A percentile compares a stretch with the other conserved stretches of the same genome.
Conservation (phyloP, 2,888 invertebrate genomes). For the Chloromyia formosa region DNA sequence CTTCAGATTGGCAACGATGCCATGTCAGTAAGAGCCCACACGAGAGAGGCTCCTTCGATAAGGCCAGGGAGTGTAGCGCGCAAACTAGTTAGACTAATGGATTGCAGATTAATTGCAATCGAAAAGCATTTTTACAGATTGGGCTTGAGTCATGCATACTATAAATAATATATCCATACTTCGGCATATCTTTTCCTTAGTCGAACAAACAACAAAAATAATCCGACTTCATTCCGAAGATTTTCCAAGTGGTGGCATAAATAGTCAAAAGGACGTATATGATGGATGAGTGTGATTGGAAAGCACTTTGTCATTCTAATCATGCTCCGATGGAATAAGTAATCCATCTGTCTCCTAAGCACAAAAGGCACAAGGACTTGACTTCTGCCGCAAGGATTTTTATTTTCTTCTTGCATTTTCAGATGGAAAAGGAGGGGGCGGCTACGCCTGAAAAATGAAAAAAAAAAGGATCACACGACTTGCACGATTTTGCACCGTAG, state of each 20-base stretch:
- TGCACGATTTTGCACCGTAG: background rate
- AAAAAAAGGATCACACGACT: background rate
- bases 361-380: background rate
- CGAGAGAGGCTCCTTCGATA: no score
- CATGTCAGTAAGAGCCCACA: background rate
- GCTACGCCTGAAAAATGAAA: constrained; percentile 5
- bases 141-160: constrained; percentile 32
- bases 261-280: background rate
- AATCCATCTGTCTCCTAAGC: background rate
- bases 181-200: no score
- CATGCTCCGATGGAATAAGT: constrained; percentile 4
- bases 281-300: constrained; percentile 24
- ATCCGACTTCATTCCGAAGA: no score
- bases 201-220: no score
- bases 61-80: no score
- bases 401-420: no score
- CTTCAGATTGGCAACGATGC: background rate
- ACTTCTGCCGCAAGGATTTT: background rate
- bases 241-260: background rate
- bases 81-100: constrained; percentile 39
- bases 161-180: no score
- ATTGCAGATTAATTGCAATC: constrained; percentile 48
- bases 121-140: constrained; percentile 17
- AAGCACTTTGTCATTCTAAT: constrained; percentile 35
- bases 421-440: no score